Conservation (phyloP, 1,140 invertebrate genomes). For the Philotrypesis tridentata region DNA sequence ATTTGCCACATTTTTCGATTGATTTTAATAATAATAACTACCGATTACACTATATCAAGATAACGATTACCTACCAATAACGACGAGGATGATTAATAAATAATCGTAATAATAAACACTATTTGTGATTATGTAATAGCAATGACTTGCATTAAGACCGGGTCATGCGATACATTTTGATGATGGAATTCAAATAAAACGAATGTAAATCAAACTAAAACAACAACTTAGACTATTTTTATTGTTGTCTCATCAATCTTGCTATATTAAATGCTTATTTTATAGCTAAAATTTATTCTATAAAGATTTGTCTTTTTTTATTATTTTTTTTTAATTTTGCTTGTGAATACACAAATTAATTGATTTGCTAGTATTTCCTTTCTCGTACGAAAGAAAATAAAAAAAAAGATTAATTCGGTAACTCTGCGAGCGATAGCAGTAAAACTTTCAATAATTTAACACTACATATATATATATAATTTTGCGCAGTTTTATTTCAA, state of each 20-base stretch:
- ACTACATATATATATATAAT: not conserved
- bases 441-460: conserved; percentile 5
- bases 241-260: conserved; percentile 65
- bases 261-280: conserved; percentile 48
- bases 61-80: conserved; percentile 56
- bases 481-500: conserved; percentile 28
- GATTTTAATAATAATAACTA: conserved; percentile 65
- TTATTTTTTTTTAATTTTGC: conserved; percentile 47
- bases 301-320: conserved; percentile 51
- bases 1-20: conserved; percentile 61
- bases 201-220: conserved; percentile 73
- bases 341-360: conserved; percentile 37
- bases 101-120: conserved; percentile 68
- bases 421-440: conserved; percentile 34
- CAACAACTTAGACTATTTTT: conserved; percentile 70
- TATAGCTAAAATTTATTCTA: conserved; percentile 51
- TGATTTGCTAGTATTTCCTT: conserved; percentile 43
- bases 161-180: conserved; percentile 72
- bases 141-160: conserved; percentile 72
- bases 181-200: conserved; percentile 74
- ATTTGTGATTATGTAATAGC: conserved; percentile 73
- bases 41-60: conserved; percentile 52
- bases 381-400: conserved; percentile 38
- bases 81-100: conserved; percentile 68
- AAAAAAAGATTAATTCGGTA: conserved; percentile 39